These are phyloP conservation scores for Melikaiella ostensackeni DNA, from an alignment of 2,888 invertebrate genomes.

Conservation along the genomic window DNA sequence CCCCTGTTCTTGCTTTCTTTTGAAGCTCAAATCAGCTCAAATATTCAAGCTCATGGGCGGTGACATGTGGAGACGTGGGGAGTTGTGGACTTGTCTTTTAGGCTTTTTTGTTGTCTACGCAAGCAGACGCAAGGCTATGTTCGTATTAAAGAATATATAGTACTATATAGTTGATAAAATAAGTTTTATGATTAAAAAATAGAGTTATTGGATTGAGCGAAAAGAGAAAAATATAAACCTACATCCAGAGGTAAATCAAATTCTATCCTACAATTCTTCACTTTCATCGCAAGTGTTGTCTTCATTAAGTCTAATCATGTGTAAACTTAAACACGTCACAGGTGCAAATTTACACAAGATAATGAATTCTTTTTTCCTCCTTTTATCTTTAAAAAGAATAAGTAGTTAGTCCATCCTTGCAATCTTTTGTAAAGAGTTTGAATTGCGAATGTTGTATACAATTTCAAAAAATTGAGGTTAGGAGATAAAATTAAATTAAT, in stretches of 20 bases:
- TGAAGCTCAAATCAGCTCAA: too few species aligned
- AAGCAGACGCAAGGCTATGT: too few species aligned
- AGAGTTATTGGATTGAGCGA: neutral
- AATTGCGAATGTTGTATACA: neutral
- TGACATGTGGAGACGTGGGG: too few species aligned
- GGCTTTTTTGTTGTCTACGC: too few species aligned
- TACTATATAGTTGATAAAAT: neutral
- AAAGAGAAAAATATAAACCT: neutral
- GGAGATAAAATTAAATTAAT: neutral
- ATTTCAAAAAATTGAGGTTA: neutral
- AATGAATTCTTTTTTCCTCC: neutral
- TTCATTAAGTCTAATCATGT: too few species aligned
- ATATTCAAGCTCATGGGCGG: too few species aligned
- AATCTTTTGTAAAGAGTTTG: neutral
- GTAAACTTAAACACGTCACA: neutral
- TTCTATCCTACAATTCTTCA: neutral
- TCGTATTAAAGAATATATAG: too few species aligned
- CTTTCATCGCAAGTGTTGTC: neutral
- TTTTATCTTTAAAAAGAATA: neutral
- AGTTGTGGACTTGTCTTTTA: too few species aligned
- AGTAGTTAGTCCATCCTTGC: neutral
- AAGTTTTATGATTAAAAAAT: neutral
- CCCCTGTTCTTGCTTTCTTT: too few species aligned
- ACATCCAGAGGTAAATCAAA: neutral
- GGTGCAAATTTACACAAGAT: neutral